Percentiles rank a stretch among this genome's conserved stretches.
Evolutionary conservation across 2,888 invertebrate species (phyloP).

Genomic region (Galerucella calmariensis): DNA sequence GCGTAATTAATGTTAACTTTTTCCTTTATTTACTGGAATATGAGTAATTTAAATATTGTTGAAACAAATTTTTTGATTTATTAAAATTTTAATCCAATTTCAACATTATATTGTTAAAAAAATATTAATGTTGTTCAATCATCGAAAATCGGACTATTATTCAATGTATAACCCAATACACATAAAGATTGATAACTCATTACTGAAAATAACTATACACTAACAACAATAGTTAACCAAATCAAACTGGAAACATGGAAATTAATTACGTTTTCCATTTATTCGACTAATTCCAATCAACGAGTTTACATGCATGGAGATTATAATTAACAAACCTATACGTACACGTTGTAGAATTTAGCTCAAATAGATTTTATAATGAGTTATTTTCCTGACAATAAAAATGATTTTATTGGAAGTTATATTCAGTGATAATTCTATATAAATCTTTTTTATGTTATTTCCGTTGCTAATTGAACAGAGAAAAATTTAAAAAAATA

Average conservation of each 20-base stretch:
- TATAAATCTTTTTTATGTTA: too few relatives aligned
- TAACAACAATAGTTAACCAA: conserved; percentile 7
- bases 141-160: not conserved
- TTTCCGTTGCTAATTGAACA: too few relatives aligned
- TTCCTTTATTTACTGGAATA: too few relatives aligned
- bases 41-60: too few relatives aligned
- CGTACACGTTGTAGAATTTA: not conserved
- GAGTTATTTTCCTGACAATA: not conserved
- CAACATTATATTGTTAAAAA: not conserved
- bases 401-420: not conserved
- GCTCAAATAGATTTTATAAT: not conserved
- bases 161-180: not conserved
- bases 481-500: too few relatives aligned
- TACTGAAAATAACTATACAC: not conserved
- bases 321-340: conserved; percentile 5
- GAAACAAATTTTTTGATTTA: too few relatives aligned
- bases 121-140: not conserved
- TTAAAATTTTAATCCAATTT: too few relatives aligned
- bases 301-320: conserved; percentile 7
- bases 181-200: conserved; percentile 8
- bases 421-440: not conserved
- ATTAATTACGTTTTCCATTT: conserved; percentile 10
- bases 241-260: conserved; percentile 7
- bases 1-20: too few relatives aligned
- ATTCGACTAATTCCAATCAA: conserved; percentile 8